Base-by-base conservation (phyloP, 2,113 vertebrate genomes). In the Lota lota region DNA sequence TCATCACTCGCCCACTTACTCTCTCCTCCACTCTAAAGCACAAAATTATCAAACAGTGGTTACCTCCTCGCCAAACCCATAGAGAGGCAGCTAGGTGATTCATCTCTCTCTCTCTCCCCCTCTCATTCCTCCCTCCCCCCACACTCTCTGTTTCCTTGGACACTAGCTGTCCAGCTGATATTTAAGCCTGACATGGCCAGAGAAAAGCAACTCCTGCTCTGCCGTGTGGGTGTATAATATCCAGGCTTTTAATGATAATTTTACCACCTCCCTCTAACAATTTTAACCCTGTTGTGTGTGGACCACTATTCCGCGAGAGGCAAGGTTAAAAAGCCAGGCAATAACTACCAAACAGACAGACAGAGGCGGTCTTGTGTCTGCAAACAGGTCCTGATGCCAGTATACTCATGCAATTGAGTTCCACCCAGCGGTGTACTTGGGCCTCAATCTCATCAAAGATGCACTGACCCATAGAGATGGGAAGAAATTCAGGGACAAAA, bases 291-390 rank as follows among this genome's bases (percentile, higher is more conserved):
- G 1, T 47, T 76, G 33, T 74, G 74, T 72, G 78, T 77, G 68
- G 67, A 74, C 70, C 28, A 58, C 65, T 79, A 53, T 72, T 86
- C 75, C 83, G 72, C 75, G 63, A 69, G 22, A 80, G 77, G 69
- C 66, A 72, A 62, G 63, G 84, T 67, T 75, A 66, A 87, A 74
- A 47, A 47, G 40, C 12, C 2, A 11, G 40, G 40, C 40, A 2
- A 47, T 47, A 47, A 47, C 40, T 47, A 47, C 40, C 40, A 47
- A 47, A 47, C 40, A 47, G 40, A 47, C 40, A 47, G 40, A 47
- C 40, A 47, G 11, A 47, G 40, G 40, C n/a, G 40, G 40, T 8
- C 10, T 10, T 47, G 40, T 10, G 40, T 10, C 40, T 47, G 40
- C 40, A 1, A 73, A 47, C 12, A 4, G 15, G 64, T 22, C 64